Conservation (phyloP, 2,113 vertebrate genomes). For the Pao palembangensis region DNA sequence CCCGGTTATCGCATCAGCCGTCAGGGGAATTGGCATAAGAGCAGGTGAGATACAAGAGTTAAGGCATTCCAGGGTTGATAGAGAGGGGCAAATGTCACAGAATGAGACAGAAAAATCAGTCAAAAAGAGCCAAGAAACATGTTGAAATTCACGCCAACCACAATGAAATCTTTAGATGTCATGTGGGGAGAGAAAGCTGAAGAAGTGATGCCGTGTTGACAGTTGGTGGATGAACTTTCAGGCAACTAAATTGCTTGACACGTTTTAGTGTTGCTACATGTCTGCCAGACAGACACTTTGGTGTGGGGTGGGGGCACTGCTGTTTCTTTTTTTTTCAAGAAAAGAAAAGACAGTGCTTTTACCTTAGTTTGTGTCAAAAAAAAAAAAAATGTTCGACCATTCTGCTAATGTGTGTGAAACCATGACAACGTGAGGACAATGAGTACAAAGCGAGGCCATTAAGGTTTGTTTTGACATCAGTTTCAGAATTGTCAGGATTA, state of each 20-base stretch:
- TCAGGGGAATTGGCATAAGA: slow-evolving; percentile 22
- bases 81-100: not conserved
- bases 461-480: slow-evolving; percentile 58
- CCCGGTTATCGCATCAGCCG: slow-evolving; percentile 3
- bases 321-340: slow-evolving; percentile 42
- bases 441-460: slow-evolving; percentile 60
- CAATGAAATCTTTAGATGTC: slow-evolving; percentile 31
- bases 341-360: slow-evolving; percentile 64
- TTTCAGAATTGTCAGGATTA: slow-evolving; percentile 40
- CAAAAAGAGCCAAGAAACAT: slow-evolving; percentile 14
- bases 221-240: slow-evolving; percentile 41
- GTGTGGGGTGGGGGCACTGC: not conserved
- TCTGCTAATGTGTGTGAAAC: slow-evolving; percentile 69
- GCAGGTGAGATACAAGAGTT: slow-evolving; percentile 16
- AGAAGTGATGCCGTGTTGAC: not conserved
- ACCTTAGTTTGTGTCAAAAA: slow-evolving; percentile 67
- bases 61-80: slow-evolving; percentile 24
- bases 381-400: slow-evolving; percentile 58
- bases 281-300: slow-evolving; percentile 51
- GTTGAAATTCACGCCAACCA: slow-evolving; percentile 30
- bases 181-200: not conserved
- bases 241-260: slow-evolving; percentile 51
- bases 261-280: slow-evolving; percentile 43
- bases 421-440: slow-evolving; percentile 65
- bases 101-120: slow-evolving; percentile 10